Conservation (phyloP, 2,797 vertebrate genomes). For the Lacerta agilis region DNA sequence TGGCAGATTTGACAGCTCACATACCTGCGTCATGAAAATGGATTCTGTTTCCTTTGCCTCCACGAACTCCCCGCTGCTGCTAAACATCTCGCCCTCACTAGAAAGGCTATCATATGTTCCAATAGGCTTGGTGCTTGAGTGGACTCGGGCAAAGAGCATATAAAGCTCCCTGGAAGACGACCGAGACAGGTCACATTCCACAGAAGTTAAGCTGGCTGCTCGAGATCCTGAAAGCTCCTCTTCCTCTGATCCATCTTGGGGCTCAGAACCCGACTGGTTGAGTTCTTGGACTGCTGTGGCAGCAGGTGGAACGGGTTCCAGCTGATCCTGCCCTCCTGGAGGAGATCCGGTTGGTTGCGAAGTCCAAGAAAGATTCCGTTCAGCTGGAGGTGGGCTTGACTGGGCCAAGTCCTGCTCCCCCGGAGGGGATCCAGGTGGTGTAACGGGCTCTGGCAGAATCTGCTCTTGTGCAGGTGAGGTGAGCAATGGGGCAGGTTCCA, state of each 20-base stretch:
- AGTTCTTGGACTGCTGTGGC: no score
- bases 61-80: rapidly evolving
- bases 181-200: rapidly evolving
- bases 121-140: not conserved
- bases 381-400: not conserved
- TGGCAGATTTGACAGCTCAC: rapidly evolving
- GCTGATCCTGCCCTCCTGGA: not conserved
- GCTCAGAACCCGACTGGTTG: not conserved
- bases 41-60: constrained; percentile 38
- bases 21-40: constrained; percentile 89
- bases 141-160: not conserved
- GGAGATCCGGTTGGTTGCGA: not conserved
- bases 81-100: rapidly evolving
- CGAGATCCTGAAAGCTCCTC: not conserved
- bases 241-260: not conserved
- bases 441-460: not conserved
- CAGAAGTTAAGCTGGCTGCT: rapidly evolving
- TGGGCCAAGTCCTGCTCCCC: not conserved
- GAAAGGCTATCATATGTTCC: rapidly evolving
- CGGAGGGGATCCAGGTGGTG: not conserved
- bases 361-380: not conserved
- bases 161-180: constrained; percentile 3
- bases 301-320: not conserved
- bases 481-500: not conserved
- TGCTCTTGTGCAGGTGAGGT: not conserved